Evolutionary conservation across 2,888 invertebrate species (phyloP).

Genomic region (Drosophila prolongata): DNA sequence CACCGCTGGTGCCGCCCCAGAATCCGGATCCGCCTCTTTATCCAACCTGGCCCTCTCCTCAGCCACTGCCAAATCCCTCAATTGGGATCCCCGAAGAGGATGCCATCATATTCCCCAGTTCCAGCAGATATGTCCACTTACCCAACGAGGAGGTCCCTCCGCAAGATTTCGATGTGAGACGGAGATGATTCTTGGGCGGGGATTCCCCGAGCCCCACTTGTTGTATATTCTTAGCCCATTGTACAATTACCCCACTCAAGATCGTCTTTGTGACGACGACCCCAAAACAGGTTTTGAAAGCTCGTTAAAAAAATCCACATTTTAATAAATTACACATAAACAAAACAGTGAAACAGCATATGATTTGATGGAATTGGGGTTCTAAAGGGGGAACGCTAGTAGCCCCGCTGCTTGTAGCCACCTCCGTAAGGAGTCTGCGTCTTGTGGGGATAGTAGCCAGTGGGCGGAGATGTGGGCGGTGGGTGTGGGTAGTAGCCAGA

Average conservation of each 20-base stretch:
- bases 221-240: conserved; percentile 29
- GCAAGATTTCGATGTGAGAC: conserved; percentile 52
- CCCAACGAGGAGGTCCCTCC: conserved; percentile 20
- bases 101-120: conserved; percentile 58
- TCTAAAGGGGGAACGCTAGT: conserved; percentile 33
- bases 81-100: conserved; percentile 33
- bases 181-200: conserved; percentile 41
- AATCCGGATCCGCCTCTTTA: conserved; percentile 1
- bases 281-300: conserved; percentile 55
- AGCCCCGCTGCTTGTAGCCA: conserved; percentile 52
- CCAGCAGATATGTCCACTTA: conserved; percentile 37
- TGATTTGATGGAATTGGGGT: conserved; percentile 2
- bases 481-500: conserved; percentile 38
- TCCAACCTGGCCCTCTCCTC: conserved; percentile 1
- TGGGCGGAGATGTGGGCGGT: conserved; percentile 1
- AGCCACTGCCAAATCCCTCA: conserved; percentile 15
- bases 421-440: conserved; percentile 24
- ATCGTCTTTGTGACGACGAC: conserved; percentile 15
- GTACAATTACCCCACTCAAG: conserved; percentile 28
- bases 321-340: conserved; percentile 37
- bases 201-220: conserved; percentile 10
- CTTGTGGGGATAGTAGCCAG: conserved; percentile 21
- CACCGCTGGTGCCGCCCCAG: conserved; percentile 46
- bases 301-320: conserved; percentile 12
- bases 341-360: conserved; percentile 12